phyloP scores from a whole-genome alignment of 2,888 invertebrate genomes.

The Onthophagus sagittarius region DNA sequence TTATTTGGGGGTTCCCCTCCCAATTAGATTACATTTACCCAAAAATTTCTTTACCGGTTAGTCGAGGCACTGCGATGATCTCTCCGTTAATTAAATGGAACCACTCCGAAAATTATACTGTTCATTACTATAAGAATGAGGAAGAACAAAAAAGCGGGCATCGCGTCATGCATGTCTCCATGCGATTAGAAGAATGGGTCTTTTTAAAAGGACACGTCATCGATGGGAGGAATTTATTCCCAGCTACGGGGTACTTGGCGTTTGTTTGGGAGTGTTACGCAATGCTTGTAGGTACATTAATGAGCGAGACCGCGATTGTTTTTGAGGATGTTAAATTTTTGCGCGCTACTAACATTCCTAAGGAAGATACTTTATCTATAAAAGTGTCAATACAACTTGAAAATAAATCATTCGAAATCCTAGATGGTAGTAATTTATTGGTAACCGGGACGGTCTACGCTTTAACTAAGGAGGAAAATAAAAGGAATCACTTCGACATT shows the following conservation, averaged over 20 bases:
- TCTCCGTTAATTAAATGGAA: slow-evolving; percentile 86
- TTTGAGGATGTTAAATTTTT: slow-evolving; percentile 60
- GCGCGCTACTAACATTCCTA: slow-evolving; percentile 55
- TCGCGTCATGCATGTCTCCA: slow-evolving; percentile 56
- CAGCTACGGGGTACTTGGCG: slow-evolving; percentile 58
- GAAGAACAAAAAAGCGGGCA: slow-evolving; percentile 67
- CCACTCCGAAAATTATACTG: slow-evolving; percentile 73
- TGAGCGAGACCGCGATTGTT: slow-evolving; percentile 51
- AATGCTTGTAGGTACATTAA: slow-evolving; percentile 41
- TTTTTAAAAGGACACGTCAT: slow-evolving; percentile 78
- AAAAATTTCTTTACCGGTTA: slow-evolving; percentile 73
- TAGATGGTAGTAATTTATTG: slow-evolving; percentile 63
- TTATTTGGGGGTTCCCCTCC: too few relatives aligned
- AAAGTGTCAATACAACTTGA: slow-evolving; percentile 33
- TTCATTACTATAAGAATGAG: slow-evolving; percentile 64
- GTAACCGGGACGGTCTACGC: slow-evolving; percentile 63
- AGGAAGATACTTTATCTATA: slow-evolving; percentile 38
- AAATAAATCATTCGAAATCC: slow-evolving; percentile 42
- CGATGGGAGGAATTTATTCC: slow-evolving; percentile 58
- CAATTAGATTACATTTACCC: slow-evolving; percentile 75
- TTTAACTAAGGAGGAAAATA: slow-evolving; percentile 36
- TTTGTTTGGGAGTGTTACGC: slow-evolving; percentile 56
- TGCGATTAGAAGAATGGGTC: slow-evolving; percentile 63
- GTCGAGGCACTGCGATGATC: slow-evolving; percentile 79
- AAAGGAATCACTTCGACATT: not conserved